A percentile compares a stretch with the other conserved stretches of the same genome.
These are phyloP conservation scores for Muscicapa comitata DNA, from an alignment of 2,797 vertebrate genomes.

Conservation along the genomic window DNA sequence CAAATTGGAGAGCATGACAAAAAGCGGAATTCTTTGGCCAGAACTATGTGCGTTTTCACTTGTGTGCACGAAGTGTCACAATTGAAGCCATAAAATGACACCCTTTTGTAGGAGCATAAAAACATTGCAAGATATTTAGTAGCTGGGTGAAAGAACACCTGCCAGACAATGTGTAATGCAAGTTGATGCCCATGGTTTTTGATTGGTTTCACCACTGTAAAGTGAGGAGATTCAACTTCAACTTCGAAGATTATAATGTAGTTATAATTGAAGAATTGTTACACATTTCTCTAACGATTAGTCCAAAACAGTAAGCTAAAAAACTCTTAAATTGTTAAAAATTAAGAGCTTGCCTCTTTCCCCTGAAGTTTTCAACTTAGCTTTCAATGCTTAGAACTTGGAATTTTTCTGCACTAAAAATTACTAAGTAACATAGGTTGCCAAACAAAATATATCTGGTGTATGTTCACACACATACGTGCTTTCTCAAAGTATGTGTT, in stretches of 20 bases:
- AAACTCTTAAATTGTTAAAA: not conserved
- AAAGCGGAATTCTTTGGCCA: not conserved
- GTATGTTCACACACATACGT: not conserved
- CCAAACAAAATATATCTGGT: not conserved
- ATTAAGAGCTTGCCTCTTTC: not conserved
- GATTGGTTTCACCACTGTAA: not conserved
- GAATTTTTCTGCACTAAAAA: not conserved
- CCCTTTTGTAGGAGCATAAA: not conserved
- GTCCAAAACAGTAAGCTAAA: not conserved
- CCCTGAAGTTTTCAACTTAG: not conserved
- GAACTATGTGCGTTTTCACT: not conserved
- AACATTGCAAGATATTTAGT: not conserved
- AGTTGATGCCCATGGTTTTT: not conserved
- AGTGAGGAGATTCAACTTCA: not conserved
- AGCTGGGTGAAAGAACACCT: not conserved
- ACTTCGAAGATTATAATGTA: not conserved
- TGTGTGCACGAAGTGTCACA: not conserved
- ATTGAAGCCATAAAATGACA: not conserved
- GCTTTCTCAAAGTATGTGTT: not conserved
- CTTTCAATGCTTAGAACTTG: not conserved
- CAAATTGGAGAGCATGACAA: not conserved
- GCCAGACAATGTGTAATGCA: not conserved
- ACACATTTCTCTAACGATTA: not conserved
- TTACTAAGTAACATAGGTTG: not conserved
- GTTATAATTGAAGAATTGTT: not conserved